Conservation (phyloP, 2,888 invertebrate genomes). For the Drosophila paramelanica region DNA sequence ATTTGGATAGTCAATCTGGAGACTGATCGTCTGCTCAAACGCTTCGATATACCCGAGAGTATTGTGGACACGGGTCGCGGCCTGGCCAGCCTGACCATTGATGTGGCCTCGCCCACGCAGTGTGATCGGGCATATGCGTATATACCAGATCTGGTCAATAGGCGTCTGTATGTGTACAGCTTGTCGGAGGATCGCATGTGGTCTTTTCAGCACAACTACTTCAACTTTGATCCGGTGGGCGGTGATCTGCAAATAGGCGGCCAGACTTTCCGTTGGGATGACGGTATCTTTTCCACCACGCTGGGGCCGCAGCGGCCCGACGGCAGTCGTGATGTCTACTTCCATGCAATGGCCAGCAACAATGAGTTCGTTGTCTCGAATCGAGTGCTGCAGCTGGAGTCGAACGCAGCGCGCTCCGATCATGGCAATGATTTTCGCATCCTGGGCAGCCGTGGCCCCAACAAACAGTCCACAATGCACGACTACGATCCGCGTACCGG, state of each 20-base stretch:
- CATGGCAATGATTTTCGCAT: conserved; percentile 87
- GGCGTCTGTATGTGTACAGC: conserved; percentile 84
- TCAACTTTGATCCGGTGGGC: conserved; percentile 89
- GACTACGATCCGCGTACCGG: conserved; percentile 87
- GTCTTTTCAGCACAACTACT: conserved; percentile 90
- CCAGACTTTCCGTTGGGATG: conserved; percentile 91
- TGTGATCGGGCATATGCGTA: conserved; percentile 90
- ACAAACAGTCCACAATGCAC: conserved; percentile 90
- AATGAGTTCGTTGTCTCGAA: conserved; percentile 90
- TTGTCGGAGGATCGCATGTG: conserved; percentile 87
- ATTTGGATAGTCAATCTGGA: conserved; percentile 89
- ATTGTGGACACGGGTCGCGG: conserved; percentile 85
- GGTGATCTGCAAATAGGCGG: conserved; percentile 89
- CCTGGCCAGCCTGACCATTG: conserved; percentile 89
- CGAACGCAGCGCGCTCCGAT: conserved; percentile 86
- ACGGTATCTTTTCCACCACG: conserved; percentile 91
- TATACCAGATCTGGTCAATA: conserved; percentile 86
- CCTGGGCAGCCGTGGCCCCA: conserved; percentile 88
- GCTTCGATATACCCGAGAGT: conserved; percentile 85
- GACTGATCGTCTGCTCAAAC: conserved; percentile 87
- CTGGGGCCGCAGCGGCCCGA: conserved; percentile 86
- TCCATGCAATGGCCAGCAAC: conserved; percentile 91
- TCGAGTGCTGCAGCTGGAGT: conserved; percentile 86
- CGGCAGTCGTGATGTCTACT: conserved; percentile 88
- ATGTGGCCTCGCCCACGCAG: conserved; percentile 85